Conservation (phyloP, 2,888 invertebrate species). For the Harpalus rubripes region DNA sequence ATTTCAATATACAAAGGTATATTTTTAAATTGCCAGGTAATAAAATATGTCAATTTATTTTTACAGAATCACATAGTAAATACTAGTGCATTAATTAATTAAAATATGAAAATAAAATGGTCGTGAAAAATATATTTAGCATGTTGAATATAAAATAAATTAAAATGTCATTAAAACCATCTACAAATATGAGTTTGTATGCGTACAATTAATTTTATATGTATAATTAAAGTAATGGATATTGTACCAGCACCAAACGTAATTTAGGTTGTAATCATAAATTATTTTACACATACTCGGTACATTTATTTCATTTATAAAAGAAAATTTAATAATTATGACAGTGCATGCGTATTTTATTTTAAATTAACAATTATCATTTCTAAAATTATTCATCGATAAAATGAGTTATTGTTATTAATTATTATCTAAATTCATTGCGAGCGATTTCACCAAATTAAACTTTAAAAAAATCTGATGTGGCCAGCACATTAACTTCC, state of each 20-base stretch:
- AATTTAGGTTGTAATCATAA: slow-evolving; percentile 16
- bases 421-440: too few species aligned
- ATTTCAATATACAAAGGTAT: too few species aligned
- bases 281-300: background rate
- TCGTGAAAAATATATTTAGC: slow-evolving; percentile 1
- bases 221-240: slow-evolving; percentile 38
- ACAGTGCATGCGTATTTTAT: background rate
- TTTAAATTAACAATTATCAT: slow-evolving; percentile 14
- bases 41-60: too few species aligned
- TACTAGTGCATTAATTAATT: background rate
- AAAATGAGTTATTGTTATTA: background rate
- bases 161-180: slow-evolving; percentile 32
- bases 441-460: too few species aligned
- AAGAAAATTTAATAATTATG: slow-evolving; percentile 6
- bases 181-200: slow-evolving; percentile 19
- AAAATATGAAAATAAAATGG: background rate
- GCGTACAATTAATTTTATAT: slow-evolving; percentile 28
- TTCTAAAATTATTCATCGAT: background rate
- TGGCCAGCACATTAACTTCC: too few species aligned
- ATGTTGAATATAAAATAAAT: slow-evolving; percentile 30
- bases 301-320: background rate
- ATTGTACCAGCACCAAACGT: slow-evolving; percentile 1
- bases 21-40: too few species aligned
- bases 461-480: too few species aligned
- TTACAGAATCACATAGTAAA: background rate